Conservation (phyloP, 2,797 vertebrate genomes). For the Morelia viridis region DNA sequence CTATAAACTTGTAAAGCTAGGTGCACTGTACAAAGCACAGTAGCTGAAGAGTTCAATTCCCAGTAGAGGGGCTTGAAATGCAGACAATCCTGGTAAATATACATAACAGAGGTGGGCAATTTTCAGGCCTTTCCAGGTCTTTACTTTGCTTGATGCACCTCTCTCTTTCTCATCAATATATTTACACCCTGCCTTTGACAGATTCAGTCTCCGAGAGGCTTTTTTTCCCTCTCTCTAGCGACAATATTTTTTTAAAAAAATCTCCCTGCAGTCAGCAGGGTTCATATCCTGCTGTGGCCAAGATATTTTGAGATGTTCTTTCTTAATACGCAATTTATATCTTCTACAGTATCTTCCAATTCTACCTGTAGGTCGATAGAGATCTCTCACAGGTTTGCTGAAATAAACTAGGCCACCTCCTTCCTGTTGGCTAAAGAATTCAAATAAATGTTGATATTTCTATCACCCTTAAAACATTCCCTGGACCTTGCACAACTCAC, state of each 20-base stretch:
- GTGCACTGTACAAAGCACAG: background rate
- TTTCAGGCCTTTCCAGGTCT: background rate
- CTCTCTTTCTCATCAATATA: background rate
- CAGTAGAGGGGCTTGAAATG: background rate
- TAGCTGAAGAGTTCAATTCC: background rate
- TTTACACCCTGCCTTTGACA: conserved; percentile 16
- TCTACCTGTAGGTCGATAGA: conserved; percentile 22
- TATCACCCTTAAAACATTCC: background rate
- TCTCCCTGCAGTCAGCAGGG: conserved; percentile 40
- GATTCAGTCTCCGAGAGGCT: background rate
- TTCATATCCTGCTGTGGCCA: conserved; percentile 59
- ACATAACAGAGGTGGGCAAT: background rate
- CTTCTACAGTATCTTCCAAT: background rate
- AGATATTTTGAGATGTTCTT: conserved; percentile 46
- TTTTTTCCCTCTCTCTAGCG: background rate
- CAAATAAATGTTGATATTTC: conserved; percentile 55
- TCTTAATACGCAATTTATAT: background rate
- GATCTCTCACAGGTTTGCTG: conserved; percentile 54
- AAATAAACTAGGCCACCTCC: conserved; percentile 18
- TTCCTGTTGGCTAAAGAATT: conserved; percentile 47
- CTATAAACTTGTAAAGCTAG: background rate
- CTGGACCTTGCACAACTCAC: conserved; percentile 51
- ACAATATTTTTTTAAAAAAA: background rate
- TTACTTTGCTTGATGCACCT: background rate
- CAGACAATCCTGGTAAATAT: background rate